Base-by-base conservation (phyloP, 2,797 vertebrate species). In the Aphelocoma californica region DNA sequence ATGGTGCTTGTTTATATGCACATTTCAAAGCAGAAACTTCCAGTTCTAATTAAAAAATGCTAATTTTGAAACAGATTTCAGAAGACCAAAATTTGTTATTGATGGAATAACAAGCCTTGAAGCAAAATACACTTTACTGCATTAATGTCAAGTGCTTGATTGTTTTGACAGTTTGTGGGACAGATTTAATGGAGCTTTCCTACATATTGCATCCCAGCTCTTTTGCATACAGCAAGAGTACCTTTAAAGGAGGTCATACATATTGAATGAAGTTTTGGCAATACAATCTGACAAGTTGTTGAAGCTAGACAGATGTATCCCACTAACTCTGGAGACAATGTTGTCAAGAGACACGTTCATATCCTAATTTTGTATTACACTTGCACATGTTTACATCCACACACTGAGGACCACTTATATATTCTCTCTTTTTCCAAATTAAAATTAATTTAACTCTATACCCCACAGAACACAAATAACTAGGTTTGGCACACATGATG, bases 291-390 rank as follows among this genome's bases (percentile, higher is more conserved):
- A 96, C 93, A 97, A 96, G 93, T 0, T 95, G 95, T 94, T 96
- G 96, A 95, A 97, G 92, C 91, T 72, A 96, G 87, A 89, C 96
- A 96, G 95, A 96, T 93, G 92, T 81, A 96, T 44, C 75, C 86
- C 92, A 92, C 93, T 92, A 95, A 91, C 90, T 95, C 88, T 73
- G 69, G 66, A 91, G 93, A 95, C 94, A 96, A 94, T 80, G 88
- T 66, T 95, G 92, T 95, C 93, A 95, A 93, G 86, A 93, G 92
- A 95, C 65, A 73, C 84, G 93, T 89, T 80, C 32, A 36, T 56
- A 81, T 74, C 72, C 80, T 70, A 48, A 95, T 95, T 96, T 94
- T 4, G 4, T 38, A 84, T 77, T 88, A 88, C 48, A 77, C 80
- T 95, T 58, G 81, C 71, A 96, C 90, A 77, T 84, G 51, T 73